Conservation (phyloP, 2,797 vertebrate genomes). For the Thalassophryne amazonica region DNA sequence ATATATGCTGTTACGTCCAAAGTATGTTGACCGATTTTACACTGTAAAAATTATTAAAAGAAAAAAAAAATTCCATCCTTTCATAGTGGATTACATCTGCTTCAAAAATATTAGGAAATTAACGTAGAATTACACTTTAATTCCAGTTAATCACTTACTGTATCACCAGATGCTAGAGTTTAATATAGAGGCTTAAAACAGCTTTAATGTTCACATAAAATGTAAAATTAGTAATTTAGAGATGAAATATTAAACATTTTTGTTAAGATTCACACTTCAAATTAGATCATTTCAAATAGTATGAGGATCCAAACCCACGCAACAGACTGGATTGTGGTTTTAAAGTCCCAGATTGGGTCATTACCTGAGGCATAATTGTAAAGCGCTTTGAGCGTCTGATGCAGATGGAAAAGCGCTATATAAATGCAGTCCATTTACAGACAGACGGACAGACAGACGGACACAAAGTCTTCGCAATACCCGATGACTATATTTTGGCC, state of each 20-base stretch:
- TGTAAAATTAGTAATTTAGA: constrained; percentile 5
- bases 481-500: too few species aligned
- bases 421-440: too few species aligned
- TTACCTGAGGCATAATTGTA: too few species aligned
- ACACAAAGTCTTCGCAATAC: too few species aligned
- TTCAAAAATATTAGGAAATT: background rate
- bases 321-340: too few species aligned
- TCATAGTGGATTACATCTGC: constrained; percentile 4
- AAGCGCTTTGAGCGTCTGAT: too few species aligned
- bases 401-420: too few species aligned
- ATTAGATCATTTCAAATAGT: too few species aligned
- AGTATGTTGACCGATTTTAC: background rate
- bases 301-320: too few species aligned
- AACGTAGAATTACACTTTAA: background rate
- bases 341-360: too few species aligned
- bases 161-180: background rate
- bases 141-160: background rate
- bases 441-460: too few species aligned
- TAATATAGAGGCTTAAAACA: constrained; percentile 23
- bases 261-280: constrained; percentile 1
- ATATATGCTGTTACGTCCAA: constrained; percentile 1
- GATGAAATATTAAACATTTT: background rate
- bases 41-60: constrained; percentile 1
- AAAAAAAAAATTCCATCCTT: background rate
- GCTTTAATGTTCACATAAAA: constrained; percentile 5